Evolutionary conservation across 2,113 vertebrate genomes (phyloP).

Genomic region (Polypterus bichir): DNA sequence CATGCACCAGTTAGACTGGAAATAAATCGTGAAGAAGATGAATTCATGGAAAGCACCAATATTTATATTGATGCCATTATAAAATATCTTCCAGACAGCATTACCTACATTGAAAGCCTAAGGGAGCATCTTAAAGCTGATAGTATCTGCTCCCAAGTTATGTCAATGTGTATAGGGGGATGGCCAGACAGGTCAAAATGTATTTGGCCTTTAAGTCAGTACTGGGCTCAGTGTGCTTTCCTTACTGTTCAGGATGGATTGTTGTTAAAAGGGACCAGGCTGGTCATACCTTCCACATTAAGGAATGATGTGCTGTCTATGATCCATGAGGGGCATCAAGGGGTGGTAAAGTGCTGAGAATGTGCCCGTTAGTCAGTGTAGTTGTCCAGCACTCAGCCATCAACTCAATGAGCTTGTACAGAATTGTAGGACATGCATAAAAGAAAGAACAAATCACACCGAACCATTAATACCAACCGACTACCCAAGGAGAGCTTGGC

Average conservation of each 20-base stretch:
- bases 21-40: slow-evolving; percentile 1
- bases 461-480: background rate
- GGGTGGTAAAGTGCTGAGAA: slow-evolving; percentile 2
- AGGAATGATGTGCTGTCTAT: background rate
- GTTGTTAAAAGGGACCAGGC: slow-evolving; percentile 6
- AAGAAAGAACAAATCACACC: background rate
- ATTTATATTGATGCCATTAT: slow-evolving; percentile 6
- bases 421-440: background rate
- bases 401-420: background rate
- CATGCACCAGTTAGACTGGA: background rate
- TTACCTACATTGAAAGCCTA: background rate
- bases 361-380: background rate
- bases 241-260: background rate
- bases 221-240: background rate
- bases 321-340: slow-evolving; percentile 5
- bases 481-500: too few species aligned
- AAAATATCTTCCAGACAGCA: background rate
- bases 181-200: background rate
- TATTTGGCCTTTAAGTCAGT: slow-evolving; percentile 1
- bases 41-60: background rate
- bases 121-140: background rate
- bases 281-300: background rate
- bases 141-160: background rate
- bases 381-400: background rate
- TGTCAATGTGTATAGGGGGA: background rate